A percentile compares a stretch with the other conserved stretches of the same genome.
Evolutionary conservation across 2,797 vertebrate species (phyloP).

Genomic region (Pangasius larnaudii): DNA sequence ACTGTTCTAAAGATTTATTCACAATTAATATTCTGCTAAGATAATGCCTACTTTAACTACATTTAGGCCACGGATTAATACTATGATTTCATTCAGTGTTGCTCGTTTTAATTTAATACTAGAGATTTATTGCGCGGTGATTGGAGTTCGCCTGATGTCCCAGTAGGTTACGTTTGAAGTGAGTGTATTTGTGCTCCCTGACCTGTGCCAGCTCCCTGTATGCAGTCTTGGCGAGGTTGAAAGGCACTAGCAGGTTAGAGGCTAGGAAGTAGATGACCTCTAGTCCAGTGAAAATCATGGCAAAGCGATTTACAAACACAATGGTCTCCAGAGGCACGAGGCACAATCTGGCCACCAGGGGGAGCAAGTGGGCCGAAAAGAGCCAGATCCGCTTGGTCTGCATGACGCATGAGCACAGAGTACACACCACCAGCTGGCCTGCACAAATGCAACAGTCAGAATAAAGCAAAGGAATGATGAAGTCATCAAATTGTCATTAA

Average conservation of each 20-base stretch:
- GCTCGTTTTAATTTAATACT: neutral
- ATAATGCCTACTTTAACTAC: neutral
- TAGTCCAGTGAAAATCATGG: slow-evolving; percentile 98
- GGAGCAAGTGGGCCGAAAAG: slow-evolving; percentile 97
- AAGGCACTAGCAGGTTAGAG: slow-evolving; percentile 94
- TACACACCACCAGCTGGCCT: slow-evolving; percentile 98
- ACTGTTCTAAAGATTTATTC: neutral
- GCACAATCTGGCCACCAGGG: slow-evolving; percentile 94
- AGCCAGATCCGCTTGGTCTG: slow-evolving; percentile 99
- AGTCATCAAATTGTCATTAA: neutral
- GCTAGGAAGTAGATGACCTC: slow-evolving; percentile 98
- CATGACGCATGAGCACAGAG: slow-evolving; percentile 97
- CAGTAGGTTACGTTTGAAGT: neutral
- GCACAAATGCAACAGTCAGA: slow-evolving; percentile 34
- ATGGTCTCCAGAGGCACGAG: slow-evolving; percentile 95
- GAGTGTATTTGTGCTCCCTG: slow-evolving; percentile 6
- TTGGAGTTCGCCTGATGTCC: neutral
- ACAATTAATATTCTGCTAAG: neutral
- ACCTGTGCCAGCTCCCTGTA: slow-evolving; percentile 96
- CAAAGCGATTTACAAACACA: slow-evolving; percentile 96
- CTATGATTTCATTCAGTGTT: neutral
- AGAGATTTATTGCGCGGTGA: neutral
- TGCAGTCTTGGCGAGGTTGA: slow-evolving; percentile 95
- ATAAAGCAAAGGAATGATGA: neutral
- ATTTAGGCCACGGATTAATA: neutral